Percentiles rank a stretch among this genome's conserved stretches.
Evolutionary conservation across 2,888 invertebrate species (phyloP).

Genomic region (Lapara coniferarum): DNA sequence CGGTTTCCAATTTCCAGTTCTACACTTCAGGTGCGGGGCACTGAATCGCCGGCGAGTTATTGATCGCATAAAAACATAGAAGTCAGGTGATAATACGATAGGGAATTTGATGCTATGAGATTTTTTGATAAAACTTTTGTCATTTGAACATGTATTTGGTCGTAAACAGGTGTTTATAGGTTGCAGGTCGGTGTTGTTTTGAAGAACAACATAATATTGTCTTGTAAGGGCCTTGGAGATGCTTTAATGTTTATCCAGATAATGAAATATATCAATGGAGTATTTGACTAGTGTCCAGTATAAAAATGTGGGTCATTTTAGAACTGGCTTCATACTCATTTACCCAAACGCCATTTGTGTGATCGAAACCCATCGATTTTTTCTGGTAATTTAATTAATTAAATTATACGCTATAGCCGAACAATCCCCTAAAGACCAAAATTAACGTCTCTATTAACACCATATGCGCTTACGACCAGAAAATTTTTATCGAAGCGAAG

Average conservation of each 20-base stretch:
- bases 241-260: not conserved
- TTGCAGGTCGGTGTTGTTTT: not conserved
- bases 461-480: slow-evolving; percentile 16
- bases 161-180: not conserved
- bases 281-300: not conserved
- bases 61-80: slow-evolving; percentile 27
- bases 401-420: slow-evolving; percentile 1
- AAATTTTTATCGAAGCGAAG: slow-evolving; percentile 34
- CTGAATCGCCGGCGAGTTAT: slow-evolving; percentile 47
- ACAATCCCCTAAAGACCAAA: not conserved
- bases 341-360: not conserved
- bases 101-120: slow-evolving; percentile 5
- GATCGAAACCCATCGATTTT: not conserved
- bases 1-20: slow-evolving; percentile 80
- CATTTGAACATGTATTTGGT: slow-evolving; percentile 11
- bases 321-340: not conserved
- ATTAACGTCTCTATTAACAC: slow-evolving; percentile 9
- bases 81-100: slow-evolving; percentile 10
- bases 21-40: slow-evolving; percentile 72
- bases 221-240: not conserved
- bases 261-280: too few species aligned
- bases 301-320: not conserved
- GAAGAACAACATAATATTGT: not conserved
- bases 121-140: slow-evolving; percentile 11
- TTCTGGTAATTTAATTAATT: slow-evolving; percentile 1